Evolutionary conservation across 2,888 invertebrate genomes (phyloP).

Genomic region (Latrodectus elegans): DNA sequence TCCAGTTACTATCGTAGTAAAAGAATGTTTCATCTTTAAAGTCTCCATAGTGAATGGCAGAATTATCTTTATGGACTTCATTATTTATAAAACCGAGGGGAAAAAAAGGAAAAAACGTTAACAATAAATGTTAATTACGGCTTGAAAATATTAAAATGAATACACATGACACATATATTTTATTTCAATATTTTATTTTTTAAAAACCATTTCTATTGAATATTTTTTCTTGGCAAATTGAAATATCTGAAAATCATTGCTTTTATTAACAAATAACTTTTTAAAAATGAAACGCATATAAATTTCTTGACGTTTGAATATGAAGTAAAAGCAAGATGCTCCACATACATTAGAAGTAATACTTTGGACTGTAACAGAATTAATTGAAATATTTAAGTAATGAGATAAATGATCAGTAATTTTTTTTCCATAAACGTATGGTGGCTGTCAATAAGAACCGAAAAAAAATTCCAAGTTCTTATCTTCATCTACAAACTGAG

Average conservation of each 20-base stretch:
- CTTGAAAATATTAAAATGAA: too few species aligned
- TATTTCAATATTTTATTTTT: neutral
- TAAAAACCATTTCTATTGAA: constrained; percentile 16
- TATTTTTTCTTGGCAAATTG: constrained; percentile 39
- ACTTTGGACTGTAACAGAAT: constrained; percentile 1
- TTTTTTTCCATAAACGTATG: neutral
- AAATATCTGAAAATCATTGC: constrained; percentile 26
- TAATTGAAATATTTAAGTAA: neutral
- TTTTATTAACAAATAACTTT: neutral
- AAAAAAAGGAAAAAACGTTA: too few species aligned
- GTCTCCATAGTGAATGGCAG: too few species aligned
- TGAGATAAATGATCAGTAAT: neutral
- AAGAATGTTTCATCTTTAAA: too few species aligned
- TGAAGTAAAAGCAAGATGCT: constrained; percentile 27
- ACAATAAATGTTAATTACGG: too few species aligned
- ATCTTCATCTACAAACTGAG: constrained; percentile 10
- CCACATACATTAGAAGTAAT: constrained; percentile 34
- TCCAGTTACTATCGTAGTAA: too few species aligned
- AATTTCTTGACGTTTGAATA: neutral
- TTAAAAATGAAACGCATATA: neutral
- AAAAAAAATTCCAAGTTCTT: constrained; percentile 31
- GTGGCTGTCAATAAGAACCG: constrained; percentile 46
- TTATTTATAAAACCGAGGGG: too few species aligned
- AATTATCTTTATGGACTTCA: too few species aligned
- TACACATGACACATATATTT: too few species aligned